Conservation (phyloP, 2,113 vertebrate genomes). For the Strix aluco region DNA sequence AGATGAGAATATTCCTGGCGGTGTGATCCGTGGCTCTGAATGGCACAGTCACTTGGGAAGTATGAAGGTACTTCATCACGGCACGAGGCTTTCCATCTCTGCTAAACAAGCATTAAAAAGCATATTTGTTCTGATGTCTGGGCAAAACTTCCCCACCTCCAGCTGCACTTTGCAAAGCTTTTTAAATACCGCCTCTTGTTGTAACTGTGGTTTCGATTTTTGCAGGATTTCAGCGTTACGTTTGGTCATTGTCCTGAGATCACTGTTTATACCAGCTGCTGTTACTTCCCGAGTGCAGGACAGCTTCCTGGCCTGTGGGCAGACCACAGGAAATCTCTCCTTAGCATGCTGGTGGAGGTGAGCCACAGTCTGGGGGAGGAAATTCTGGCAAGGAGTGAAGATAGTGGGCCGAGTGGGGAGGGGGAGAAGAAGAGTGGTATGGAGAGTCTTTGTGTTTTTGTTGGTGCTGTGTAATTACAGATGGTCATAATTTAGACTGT, state of each 20-base stretch:
- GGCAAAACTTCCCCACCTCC: background rate
- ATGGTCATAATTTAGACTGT: background rate
- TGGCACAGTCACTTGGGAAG: slow-evolving; percentile 95
- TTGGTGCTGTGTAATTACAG: background rate
- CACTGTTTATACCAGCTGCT: slow-evolving; percentile 95
- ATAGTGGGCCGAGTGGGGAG: background rate
- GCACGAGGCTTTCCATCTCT: background rate
- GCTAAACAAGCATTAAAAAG: background rate
- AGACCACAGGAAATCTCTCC: slow-evolving; percentile 91
- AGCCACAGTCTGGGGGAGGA: slow-evolving; percentile 32
- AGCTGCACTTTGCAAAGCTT: background rate
- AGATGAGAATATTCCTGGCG: slow-evolving; percentile 84
- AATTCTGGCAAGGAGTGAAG: background rate
- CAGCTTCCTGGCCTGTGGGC: slow-evolving; percentile 87
- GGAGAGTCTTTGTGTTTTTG: background rate
- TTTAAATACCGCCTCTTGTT: background rate
- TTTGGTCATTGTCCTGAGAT: slow-evolving; percentile 97
- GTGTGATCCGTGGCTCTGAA: slow-evolving; percentile 91
- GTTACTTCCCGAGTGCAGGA: slow-evolving; percentile 86
- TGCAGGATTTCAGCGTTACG: slow-evolving; percentile 90
- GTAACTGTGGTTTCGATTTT: slow-evolving; percentile 10
- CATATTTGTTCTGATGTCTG: background rate
- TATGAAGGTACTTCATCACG: slow-evolving; percentile 86
- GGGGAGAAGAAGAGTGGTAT: background rate
- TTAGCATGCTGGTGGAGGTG: slow-evolving; percentile 98